Percentiles rank a stretch among this genome's conserved stretches.
Conservation (phyloP, 2,888 invertebrate species). For the Nesidiocoris tenuis region DNA sequence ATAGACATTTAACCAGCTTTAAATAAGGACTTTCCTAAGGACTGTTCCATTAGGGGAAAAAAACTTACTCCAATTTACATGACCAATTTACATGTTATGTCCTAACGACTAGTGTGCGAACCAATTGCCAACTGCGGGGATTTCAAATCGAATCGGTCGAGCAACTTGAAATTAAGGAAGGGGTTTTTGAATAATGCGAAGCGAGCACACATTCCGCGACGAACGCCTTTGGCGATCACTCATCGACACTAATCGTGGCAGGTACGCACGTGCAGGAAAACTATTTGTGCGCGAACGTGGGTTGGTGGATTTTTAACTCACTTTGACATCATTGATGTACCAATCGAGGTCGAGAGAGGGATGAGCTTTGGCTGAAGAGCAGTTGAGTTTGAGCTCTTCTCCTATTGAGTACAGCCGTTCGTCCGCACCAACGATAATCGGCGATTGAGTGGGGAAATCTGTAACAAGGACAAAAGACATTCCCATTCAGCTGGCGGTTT, state of each 20-base stretch:
- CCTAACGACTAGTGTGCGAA: too few relatives aligned
- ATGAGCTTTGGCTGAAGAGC: conserved; percentile 19
- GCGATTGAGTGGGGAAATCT: conserved; percentile 30
- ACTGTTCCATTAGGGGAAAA: too few relatives aligned
- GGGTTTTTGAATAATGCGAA: not conserved
- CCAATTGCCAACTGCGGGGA: not conserved
- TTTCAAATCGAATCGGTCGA: not conserved
- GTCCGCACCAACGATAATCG: not conserved
- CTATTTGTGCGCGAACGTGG: not conserved
- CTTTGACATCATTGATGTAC: conserved; percentile 40
- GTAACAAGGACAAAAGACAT: not conserved
- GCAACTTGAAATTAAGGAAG: too few relatives aligned
- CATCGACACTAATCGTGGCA: not conserved
- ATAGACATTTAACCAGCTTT: too few relatives aligned
- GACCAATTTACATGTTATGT: too few relatives aligned
- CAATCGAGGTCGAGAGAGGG: conserved; percentile 25
- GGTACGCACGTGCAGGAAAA: not conserved
- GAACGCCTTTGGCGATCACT: too few relatives aligned
- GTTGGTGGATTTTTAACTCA: not conserved
- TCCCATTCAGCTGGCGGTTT: too few relatives aligned
- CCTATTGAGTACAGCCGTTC: conserved; percentile 4
- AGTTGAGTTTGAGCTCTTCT: conserved; percentile 26
- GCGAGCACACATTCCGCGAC: not conserved
- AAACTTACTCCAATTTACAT: too few relatives aligned
- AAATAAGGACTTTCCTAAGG: too few relatives aligned